Base-by-base conservation (phyloP, 2,888 invertebrate species). In the Chrysina gloriosa region DNA sequence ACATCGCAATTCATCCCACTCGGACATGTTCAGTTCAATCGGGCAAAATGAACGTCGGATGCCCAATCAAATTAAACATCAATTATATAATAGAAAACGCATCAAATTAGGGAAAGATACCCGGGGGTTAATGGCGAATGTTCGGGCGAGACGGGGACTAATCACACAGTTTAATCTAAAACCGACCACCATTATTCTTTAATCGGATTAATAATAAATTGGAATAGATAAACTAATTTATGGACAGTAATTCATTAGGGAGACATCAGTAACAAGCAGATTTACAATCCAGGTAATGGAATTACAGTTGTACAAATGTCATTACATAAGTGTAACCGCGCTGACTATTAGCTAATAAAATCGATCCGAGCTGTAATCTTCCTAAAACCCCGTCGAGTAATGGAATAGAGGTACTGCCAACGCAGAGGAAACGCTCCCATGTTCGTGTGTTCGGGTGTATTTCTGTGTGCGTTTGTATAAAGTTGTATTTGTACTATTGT, bases 291-390 rank as follows among this genome's bases (percentile, higher is more conserved):
- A 79, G 80, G 80, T 82, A 82, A 82, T 81, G 80, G 80, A 81
- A 81, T 81, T 81, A 81, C 80, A 80, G 79, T 77, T 80, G 80
- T 81, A 81, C 80, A 78, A 81, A 81, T 80, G 81, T 81, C 81
- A 81, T 81, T 81, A 81, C 81, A 80, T 80, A 80, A 81, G 80
- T 81, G 80, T 81, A 80, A 80, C 80, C 80, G 79, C 79, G 79
- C 80, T 77, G 79, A 78, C 81, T 81, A 81, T 82, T 81, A 81
- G 80, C 81, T 81, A 81, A 81, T 81, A 81, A 80, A 82, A 82
- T 81, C 81, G 81, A 82, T 81, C 77, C 76, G 73, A 74, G 75
- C 73, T 72, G 77, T 80, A 80, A 80, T 80, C 79, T 79, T 77
- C 78, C 78, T 79, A 79, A 80, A 80, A 78, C 76, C 77, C 77